Conservation (phyloP, 2,888 invertebrate species). For the Clepsis dumicolana region DNA sequence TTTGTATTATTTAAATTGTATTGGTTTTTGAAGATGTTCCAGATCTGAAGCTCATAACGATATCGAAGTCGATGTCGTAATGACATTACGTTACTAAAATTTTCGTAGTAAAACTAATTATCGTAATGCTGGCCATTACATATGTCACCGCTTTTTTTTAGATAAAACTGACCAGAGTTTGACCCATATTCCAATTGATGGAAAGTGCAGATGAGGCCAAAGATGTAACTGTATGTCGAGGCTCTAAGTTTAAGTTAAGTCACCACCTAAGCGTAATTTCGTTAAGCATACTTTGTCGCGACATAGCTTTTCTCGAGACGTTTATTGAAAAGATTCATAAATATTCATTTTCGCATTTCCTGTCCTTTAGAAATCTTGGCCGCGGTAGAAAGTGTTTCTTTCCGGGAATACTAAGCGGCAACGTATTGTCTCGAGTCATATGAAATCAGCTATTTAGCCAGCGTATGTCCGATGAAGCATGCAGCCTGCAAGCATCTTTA, state of each 20-base stretch:
- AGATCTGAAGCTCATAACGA: no score
- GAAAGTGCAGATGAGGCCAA: no score
- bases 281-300: constrained; percentile 1
- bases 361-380: constrained; percentile 43
- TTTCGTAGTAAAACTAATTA: no score
- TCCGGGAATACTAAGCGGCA: constrained; percentile 60
- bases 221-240: neutral
- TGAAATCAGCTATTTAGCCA: constrained; percentile 64
- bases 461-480: constrained; percentile 71
- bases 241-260: neutral
- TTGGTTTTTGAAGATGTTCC: no score
- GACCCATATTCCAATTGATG: no score
- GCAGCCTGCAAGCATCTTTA: constrained; percentile 58
- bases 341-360: constrained; percentile 26
- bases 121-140: no score
- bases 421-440: constrained; percentile 61
- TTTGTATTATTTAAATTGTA: no score
- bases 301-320: constrained; percentile 11
- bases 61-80: no score
- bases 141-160: no score
- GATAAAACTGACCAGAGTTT: no score
- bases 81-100: no score
- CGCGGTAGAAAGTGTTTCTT: constrained; percentile 72
- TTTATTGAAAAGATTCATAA: constrained; percentile 22
- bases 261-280: neutral